These are phyloP conservation scores for Rattus rattus DNA, from an alignment of 2,113 vertebrate genomes.

Conservation along the genomic window DNA sequence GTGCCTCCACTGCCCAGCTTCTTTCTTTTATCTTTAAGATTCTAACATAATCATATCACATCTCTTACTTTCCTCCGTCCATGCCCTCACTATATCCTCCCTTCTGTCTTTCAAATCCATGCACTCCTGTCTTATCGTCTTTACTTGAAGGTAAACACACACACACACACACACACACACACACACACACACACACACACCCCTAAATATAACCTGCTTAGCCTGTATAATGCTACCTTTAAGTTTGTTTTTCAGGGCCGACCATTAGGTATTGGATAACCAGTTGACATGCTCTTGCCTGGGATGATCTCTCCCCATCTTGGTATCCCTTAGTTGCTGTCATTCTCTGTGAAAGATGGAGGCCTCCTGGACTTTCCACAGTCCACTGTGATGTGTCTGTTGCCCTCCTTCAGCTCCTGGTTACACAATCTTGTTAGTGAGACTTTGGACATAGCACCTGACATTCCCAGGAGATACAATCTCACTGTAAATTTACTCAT, in stretches of 20 bases:
- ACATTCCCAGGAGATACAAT: neutral
- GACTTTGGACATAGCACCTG: neutral
- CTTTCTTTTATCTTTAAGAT: neutral
- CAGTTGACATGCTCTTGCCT: neutral
- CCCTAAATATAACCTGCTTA: neutral
- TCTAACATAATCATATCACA: neutral
- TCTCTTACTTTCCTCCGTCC: neutral
- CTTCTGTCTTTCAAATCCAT: neutral
- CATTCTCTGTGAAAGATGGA: neutral
- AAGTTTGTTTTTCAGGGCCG: neutral
- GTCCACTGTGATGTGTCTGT: neutral
- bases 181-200: neutral
- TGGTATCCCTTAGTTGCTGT: neutral
- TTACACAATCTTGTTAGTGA: neutral
- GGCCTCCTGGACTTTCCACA: neutral
- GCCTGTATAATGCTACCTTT: neutral
- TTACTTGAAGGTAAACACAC: neutral
- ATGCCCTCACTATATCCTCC: neutral
- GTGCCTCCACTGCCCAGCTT: neutral
- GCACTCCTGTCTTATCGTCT: neutral
- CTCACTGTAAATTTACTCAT: neutral
- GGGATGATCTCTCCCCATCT: neutral
- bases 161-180: too few species aligned
- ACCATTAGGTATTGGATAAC: neutral
- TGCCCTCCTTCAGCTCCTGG: neutral